phyloP scores from a whole-genome alignment of 2,888 invertebrate genomes.

The Desoria tigrina region DNA sequence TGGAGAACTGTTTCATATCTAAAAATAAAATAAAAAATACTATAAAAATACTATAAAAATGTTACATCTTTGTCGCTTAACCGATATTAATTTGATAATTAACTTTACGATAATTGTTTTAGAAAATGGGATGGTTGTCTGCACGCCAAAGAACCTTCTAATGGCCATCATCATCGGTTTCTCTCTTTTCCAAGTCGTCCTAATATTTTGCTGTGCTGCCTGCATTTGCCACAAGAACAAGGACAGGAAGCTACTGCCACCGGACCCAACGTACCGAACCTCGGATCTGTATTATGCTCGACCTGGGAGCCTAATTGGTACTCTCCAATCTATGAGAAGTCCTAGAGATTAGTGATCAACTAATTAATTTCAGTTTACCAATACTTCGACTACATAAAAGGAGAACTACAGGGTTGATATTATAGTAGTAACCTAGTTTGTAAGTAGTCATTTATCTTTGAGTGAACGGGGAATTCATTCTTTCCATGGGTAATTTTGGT shows the following conservation, averaged over 20 bases:
- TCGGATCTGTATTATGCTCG: conserved; percentile 43
- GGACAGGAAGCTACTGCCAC: conserved; percentile 35
- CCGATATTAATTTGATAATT: no score
- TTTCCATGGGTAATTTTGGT: no score
- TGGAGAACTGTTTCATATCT: conserved; percentile 14
- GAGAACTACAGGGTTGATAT: no score
- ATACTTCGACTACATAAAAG: no score
- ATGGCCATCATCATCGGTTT: conserved; percentile 50
- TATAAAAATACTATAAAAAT: no score
- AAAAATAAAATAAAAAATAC: no score
- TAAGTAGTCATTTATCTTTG: no score
- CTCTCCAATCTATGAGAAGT: conserved; percentile 43
- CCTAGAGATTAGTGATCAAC: conserved; percentile 4
- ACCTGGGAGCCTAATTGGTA: conserved; percentile 43
- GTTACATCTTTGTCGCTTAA: no score
- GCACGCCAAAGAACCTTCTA: conserved; percentile 47
- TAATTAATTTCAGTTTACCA: background rate
- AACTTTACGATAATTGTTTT: no score
- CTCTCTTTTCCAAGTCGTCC: conserved; percentile 46
- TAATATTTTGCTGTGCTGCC: conserved; percentile 47
- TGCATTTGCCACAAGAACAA: conserved; percentile 46
- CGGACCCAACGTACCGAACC: conserved; percentile 42
- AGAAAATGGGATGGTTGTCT: conserved; percentile 43
- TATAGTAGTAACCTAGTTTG: no score
- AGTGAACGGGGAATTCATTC: no score